phyloP scores from a whole-genome alignment of 2,888 invertebrate species.

The Aporophyla nigra region DNA sequence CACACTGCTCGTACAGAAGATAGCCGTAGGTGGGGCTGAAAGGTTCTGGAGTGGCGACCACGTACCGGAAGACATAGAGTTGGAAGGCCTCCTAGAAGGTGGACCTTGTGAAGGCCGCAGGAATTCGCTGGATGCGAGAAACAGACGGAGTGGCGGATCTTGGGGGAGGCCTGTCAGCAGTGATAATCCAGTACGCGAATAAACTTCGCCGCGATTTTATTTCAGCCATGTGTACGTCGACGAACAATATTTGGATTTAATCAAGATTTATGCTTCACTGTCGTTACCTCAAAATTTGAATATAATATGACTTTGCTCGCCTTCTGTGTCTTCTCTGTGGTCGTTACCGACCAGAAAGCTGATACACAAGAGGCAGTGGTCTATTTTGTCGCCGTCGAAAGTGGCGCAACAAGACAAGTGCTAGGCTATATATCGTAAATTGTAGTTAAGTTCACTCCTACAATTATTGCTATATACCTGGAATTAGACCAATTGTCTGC shows the following conservation, averaged over 20 bases:
- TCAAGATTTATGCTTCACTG: not conserved
- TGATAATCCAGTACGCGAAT: no score
- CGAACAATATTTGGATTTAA: not conserved
- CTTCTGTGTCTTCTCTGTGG: constrained; percentile 22
- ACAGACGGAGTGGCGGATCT: no score
- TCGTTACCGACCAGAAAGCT: constrained; percentile 34
- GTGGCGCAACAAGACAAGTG: constrained; percentile 57
- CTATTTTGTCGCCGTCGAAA: constrained; percentile 61
- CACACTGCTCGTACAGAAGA: no score
- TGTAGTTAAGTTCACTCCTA: constrained; percentile 25
- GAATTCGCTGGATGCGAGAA: no score
- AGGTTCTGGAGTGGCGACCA: no score
- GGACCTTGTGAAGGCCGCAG: no score
- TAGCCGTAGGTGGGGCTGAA: no score
- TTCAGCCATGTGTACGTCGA: no score
- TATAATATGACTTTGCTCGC: not conserved
- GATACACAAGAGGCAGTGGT: constrained; percentile 34
- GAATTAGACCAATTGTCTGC: constrained; percentile 26
- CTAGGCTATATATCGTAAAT: constrained; percentile 34
- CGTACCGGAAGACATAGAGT: no score
- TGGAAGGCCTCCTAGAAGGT: no score
- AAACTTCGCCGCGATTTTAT: no score
- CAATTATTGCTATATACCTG: constrained; percentile 10
- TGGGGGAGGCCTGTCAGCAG: no score
- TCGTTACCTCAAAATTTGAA: not conserved